Conservation (phyloP, 2,797 vertebrate species). For the Hirundo rustica region DNA sequence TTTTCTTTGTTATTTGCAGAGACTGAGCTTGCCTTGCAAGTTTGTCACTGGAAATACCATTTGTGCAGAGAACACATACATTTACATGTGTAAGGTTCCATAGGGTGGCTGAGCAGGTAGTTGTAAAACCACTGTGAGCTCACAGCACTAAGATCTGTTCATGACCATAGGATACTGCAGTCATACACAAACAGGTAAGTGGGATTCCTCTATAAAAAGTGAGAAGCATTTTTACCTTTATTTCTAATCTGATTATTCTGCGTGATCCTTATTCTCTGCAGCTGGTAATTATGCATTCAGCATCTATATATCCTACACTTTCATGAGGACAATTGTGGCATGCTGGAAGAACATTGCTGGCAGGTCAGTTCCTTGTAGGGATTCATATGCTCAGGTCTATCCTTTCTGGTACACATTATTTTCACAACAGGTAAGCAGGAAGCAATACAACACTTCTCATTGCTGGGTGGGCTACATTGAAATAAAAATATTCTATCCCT, state of each 20-base stretch:
- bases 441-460: not conserved
- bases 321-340: not conserved
- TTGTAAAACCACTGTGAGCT: not conserved
- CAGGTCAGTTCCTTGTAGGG: not conserved
- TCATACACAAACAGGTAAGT: not conserved
- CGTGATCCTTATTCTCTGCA: not conserved
- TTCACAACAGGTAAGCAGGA: slow-evolving; percentile 24
- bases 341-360: not conserved
- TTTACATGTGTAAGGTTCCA: not conserved
- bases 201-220: not conserved
- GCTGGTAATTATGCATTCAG: not conserved
- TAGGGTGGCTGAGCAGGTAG: not conserved
- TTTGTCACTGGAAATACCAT: not conserved
- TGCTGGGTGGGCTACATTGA: not conserved
- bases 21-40: not conserved
- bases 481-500: not conserved
- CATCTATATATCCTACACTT: not conserved
- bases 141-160: accelerated
- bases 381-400: not conserved
- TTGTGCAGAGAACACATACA: not conserved
- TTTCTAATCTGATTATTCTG: not conserved
- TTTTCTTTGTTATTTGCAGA: not conserved
- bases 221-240: not conserved
- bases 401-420: slow-evolving; percentile 1
- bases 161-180: not conserved